Evolutionary conservation across 1,140 invertebrate species (phyloP), one percentile per base, ranked within the genome.

Genomic region (Argopecten irradians): DNA sequence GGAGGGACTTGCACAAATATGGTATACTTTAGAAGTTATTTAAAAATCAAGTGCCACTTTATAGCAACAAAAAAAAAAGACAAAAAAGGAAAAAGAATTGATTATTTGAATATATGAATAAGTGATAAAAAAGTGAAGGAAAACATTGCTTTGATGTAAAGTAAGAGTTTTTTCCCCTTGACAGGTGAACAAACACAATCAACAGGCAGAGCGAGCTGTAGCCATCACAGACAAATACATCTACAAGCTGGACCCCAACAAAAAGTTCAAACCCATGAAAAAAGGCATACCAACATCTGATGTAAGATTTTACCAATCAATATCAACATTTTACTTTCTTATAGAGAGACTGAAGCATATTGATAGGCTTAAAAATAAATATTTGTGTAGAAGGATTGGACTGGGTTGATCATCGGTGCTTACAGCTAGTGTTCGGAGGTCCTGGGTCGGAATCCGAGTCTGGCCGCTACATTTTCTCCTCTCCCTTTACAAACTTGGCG

Each of bases 201-300:
- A 99, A 96, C 96, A 97, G 95, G 97, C 98, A 0, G 98, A 99
- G 93, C 96, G 99, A 84, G 98, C 98, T 7, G 95, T 99, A 84
- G 96, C 99, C 14, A 96, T 99, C 82, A 99, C 99, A 0, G 98
- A 99, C 92, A 96, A 97, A 11, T 96, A 96, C 34, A 97, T 99
- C 90, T 99, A 98, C 95, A 99, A 99, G 95, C 96, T 99, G 90
- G 98, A 99, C 91, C 96, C 96, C 34, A 96, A 96, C 71, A 95
- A 95, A 87, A 97, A 97, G 92, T 99, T 99, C 94, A 98, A 98
- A 93, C 97, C 97, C 36, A 97, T 99, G 96, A 98, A 97, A 93
- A 97, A 98, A 92, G 97, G 97, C 28, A 97, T 97, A 93, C 97
- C 97, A 5, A 97, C 99, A 83, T 96, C 97, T 85, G 97, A 98